phyloP scores from a whole-genome alignment of 1,140 invertebrate genomes.

The Bombus huntii region DNA sequence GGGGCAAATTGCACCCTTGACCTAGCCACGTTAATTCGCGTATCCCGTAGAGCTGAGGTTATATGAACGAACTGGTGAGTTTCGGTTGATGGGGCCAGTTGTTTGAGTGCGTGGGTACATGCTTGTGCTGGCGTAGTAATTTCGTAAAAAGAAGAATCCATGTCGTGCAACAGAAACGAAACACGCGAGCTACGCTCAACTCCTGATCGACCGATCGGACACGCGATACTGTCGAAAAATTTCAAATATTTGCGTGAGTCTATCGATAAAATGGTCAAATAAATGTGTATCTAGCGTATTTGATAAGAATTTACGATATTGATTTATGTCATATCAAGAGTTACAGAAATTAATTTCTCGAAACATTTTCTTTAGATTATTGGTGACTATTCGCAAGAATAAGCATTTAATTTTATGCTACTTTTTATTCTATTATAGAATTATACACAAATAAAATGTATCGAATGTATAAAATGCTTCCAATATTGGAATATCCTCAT shows the following conservation, averaged over 20 bases:
- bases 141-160: constrained; percentile 56
- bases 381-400: background rate
- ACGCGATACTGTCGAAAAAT: constrained; percentile 57
- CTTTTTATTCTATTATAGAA: no score
- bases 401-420: no score
- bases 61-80: constrained; percentile 56
- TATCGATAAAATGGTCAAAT: constrained; percentile 6
- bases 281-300: background rate
- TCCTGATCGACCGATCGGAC: constrained; percentile 7
- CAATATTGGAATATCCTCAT: no score
- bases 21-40: constrained; percentile 64
- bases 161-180: constrained; percentile 62
- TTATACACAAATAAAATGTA: no score
- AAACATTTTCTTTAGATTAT: background rate
- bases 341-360: background rate
- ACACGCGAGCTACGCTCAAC: constrained; percentile 60
- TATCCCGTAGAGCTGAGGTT: constrained; percentile 27
- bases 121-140: constrained; percentile 32
- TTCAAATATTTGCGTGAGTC: constrained; percentile 34
- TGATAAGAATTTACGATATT: background rate
- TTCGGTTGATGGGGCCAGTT: constrained; percentile 57
- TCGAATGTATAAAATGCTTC: no score
- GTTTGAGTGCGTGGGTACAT: constrained; percentile 44
- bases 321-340: background rate
- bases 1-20: constrained; percentile 74